A percentile compares a stretch with the other conserved stretches of the same genome.
Evolutionary conservation across 1,140 invertebrate genomes (phyloP).

Genomic region (Temnothorax curvispinosus): DNA sequence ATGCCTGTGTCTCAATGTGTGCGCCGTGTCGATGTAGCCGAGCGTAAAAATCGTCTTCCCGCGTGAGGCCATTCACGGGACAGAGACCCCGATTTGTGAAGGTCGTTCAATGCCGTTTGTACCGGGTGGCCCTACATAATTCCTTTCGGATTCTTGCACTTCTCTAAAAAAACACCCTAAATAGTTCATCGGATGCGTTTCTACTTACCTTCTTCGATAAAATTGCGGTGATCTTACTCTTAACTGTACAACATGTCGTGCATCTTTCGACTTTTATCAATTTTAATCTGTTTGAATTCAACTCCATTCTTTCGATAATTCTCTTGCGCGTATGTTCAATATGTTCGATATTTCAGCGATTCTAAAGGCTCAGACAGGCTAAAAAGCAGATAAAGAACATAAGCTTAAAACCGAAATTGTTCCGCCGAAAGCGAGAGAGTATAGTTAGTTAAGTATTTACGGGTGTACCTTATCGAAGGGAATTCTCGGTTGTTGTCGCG

Average conservation of each 20-base stretch:
- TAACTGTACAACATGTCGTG: not conserved
- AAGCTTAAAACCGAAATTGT: constrained; percentile 4
- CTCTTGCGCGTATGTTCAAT: not conserved
- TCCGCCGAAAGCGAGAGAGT: not conserved
- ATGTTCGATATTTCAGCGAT: not conserved
- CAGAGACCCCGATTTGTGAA: constrained; percentile 82
- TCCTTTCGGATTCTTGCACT: constrained; percentile 7
- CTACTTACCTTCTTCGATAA: not conserved
- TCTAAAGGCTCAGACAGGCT: not conserved
- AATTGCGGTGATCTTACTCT: not conserved
- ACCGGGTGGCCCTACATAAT: constrained; percentile 73
- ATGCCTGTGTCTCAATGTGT: not conserved
- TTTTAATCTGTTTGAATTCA: not conserved
- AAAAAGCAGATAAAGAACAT: not conserved
- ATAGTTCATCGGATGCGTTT: constrained; percentile 15
- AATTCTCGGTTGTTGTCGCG: not conserved
- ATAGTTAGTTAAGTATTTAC: not conserved
- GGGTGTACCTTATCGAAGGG: not conserved
- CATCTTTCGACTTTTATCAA: not conserved
- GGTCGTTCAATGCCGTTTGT: constrained; percentile 84
- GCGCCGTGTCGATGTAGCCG: constrained; percentile 11
- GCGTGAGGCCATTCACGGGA: constrained; percentile 64
- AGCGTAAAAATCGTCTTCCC: constrained; percentile 63
- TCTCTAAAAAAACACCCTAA: constrained; percentile 38
- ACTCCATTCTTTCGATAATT: not conserved